Conservation (phyloP, 2,113 vertebrate species). For the Rhinichthys klamathensis region DNA sequence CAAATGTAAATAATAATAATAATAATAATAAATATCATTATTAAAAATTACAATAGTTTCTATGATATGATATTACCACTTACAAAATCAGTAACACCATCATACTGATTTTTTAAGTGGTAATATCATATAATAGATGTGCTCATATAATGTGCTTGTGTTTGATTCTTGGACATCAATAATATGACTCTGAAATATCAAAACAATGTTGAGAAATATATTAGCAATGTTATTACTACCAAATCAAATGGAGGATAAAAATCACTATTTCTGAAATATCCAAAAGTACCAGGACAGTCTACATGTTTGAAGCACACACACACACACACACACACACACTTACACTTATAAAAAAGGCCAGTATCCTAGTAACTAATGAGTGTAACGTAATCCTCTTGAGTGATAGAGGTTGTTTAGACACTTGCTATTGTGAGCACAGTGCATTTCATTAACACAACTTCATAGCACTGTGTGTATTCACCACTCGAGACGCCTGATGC, state of each 20-base stretch:
- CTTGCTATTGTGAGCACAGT: slow-evolving; percentile 4
- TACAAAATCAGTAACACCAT: background rate
- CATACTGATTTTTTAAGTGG: too few relatives aligned
- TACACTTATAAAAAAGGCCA: slow-evolving; percentile 11
- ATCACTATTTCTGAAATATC: background rate
- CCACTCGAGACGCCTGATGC: background rate
- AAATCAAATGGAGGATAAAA: background rate
- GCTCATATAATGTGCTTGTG: background rate
- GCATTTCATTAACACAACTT: slow-evolving; percentile 37
- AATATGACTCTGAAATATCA: background rate
- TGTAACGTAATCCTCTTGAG: slow-evolving; percentile 6
- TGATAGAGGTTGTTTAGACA: slow-evolving; percentile 34
- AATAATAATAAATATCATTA: too few relatives aligned
- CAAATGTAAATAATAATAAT: too few relatives aligned
- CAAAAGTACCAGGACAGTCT: background rate
- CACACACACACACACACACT: background rate
- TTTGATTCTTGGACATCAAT: background rate
- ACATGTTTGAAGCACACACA: background rate
- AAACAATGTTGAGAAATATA: background rate
- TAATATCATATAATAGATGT: too few relatives aligned
- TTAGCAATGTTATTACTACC: background rate
- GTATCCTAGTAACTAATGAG: slow-evolving; percentile 48
- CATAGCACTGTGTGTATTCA: background rate
- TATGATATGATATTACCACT: background rate
- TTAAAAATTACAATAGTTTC: background rate